Conservation (phyloP, 53 echinoderm and acorn worm genomes). For the Paracentrotus lividus region DNA sequence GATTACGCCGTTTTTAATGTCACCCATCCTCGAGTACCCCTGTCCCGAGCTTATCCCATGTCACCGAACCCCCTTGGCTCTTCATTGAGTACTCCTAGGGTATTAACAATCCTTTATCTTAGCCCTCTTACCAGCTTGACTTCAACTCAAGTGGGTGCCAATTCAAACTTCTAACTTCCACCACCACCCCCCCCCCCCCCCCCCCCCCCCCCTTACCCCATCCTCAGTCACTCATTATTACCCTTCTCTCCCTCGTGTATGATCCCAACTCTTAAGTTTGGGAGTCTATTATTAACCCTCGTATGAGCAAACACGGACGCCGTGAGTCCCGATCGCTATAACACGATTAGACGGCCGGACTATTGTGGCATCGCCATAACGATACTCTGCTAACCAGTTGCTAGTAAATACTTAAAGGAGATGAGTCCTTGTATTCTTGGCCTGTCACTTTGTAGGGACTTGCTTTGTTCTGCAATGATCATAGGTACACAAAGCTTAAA, state of each 20-base stretch:
- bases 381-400: conserved; percentile 65
- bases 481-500: background rate
- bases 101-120: conserved; percentile 43
- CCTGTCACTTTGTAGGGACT: conserved; percentile 6
- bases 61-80: background rate
- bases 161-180: background rate
- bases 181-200: no score
- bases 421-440: background rate
- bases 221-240: conserved; percentile 26
- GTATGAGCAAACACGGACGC: conserved; percentile 3
- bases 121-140: conserved; percentile 54
- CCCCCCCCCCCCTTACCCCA: background rate
- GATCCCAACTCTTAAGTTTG: background rate
- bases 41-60: background rate
- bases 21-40: background rate
- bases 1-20: background rate
- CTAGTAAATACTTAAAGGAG: conserved; percentile 64
- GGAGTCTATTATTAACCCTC: background rate
- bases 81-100: conserved; percentile 24
- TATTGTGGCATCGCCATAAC: conserved; percentile 49
- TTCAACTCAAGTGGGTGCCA: conserved; percentile 62
- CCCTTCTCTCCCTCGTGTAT: background rate
- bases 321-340: background rate
- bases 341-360: conserved; percentile 47
- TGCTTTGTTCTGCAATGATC: conserved; percentile 22